Conservation (phyloP, 2,797 vertebrate species). For the Silurus lanzhouensis region DNA sequence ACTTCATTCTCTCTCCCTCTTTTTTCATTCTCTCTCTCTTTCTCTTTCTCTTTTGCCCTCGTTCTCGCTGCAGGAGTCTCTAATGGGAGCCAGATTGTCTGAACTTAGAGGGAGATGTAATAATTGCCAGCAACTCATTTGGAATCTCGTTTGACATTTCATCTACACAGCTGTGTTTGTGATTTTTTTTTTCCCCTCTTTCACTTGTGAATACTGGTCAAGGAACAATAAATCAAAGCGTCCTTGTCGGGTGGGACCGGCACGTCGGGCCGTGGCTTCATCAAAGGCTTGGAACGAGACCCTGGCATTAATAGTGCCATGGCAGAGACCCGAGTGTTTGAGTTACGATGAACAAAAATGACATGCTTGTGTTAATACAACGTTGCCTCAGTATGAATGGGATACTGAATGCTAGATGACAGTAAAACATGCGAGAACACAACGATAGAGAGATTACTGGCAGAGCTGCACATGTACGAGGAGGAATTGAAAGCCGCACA, state of each 20-base stretch:
- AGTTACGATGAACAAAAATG: constrained; percentile 31
- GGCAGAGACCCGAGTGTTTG: constrained; percentile 8
- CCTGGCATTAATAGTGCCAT: constrained; percentile 16
- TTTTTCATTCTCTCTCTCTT: constrained; percentile 5
- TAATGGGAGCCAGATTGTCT: constrained; percentile 53
- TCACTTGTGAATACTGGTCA: constrained; percentile 40
- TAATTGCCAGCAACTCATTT: constrained; percentile 53
- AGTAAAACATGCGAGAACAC: constrained; percentile 4
- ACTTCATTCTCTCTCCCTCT: neutral
- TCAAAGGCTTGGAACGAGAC: constrained; percentile 32
- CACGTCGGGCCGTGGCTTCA: constrained; percentile 39
- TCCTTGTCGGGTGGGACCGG: constrained; percentile 34
- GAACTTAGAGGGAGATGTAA: constrained; percentile 43
- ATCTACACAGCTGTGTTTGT: constrained; percentile 52
- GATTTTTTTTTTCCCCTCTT: constrained; percentile 14
- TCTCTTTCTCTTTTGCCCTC: neutral
- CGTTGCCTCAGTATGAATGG: neutral
- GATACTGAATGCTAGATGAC: neutral
- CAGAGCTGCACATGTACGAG: neutral
- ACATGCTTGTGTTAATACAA: neutral
- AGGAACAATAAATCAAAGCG: constrained; percentile 52
- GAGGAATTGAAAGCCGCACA: neutral
- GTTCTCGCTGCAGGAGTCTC: constrained; percentile 15
- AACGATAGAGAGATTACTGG: neutral
- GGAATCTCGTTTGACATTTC: constrained; percentile 50